Conservation (phyloP, 2,797 vertebrate genomes). For the Aulostomus chinensis region DNA sequence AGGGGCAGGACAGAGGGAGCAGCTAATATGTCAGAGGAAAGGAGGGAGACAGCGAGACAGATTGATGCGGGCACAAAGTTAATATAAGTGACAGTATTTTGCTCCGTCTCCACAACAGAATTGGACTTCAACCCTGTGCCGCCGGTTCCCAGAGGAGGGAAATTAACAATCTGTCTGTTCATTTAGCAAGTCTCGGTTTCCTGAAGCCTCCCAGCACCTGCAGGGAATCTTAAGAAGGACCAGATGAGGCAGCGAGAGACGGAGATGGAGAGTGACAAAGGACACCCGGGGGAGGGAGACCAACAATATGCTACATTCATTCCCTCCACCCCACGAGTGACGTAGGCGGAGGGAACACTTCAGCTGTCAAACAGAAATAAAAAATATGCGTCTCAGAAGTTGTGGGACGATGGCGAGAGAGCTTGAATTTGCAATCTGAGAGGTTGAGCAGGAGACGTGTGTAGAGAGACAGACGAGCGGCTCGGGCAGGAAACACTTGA, state of each 20-base stretch:
- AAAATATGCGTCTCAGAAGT: no score
- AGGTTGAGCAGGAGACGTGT: no score
- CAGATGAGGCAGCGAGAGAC: constrained; percentile 13
- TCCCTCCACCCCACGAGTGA: no score
- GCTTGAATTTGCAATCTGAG: no score
- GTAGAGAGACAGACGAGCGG: no score
- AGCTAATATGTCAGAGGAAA: constrained; percentile 14
- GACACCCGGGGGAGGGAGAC: background rate
- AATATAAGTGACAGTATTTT: constrained; percentile 44
- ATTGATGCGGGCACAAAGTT: constrained; percentile 30
- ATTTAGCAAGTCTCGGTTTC: constrained; percentile 50
- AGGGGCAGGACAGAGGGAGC: constrained; percentile 2
- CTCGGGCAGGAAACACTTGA: no score
- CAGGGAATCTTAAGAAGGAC: constrained; percentile 59
- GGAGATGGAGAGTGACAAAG: constrained; percentile 5
- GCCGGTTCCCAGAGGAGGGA: constrained; percentile 41
- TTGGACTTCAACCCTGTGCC: constrained; percentile 36
- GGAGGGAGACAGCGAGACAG: constrained; percentile 13
- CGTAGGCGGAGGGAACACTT: no score
- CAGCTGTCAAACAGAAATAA: no score
- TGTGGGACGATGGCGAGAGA: no score
- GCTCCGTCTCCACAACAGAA: constrained; percentile 40
- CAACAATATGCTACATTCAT: background rate
- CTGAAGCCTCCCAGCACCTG: constrained; percentile 39
- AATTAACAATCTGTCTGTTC: constrained; percentile 62